Evolutionary conservation across 2,797 vertebrate species (phyloP), one percentile per base, ranked within the genome.

Genomic region (Enteromius trimaculatus): DNA sequence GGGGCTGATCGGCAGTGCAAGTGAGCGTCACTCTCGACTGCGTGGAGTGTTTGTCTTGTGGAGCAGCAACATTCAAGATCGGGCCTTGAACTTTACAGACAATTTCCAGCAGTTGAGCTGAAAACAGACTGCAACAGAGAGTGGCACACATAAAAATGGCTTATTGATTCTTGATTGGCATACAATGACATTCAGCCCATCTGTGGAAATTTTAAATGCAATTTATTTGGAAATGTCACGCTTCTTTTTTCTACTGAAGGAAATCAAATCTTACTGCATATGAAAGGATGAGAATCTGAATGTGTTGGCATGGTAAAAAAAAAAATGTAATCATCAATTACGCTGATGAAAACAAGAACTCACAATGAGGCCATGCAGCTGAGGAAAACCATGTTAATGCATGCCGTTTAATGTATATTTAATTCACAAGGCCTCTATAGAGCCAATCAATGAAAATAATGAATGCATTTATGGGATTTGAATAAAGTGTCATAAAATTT

Each of bases 91-190:
- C 81, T 82, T 82, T 76, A 68, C n/a, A 74, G 58, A 65, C 44
- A 11, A 49, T 51, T 31, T 64, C 70, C 21, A 72, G 47, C 70
- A 39, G 44, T 34, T 64, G 44, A 26, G 60, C 47, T 75, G 44
- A 42, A 75, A 66, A 66, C 39, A 75, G 62, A 64, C 66, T n/a
- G n/a, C 31, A 53, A 66, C n/a, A 62, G 26, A 75, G 44, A 77
- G 70, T 19, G 39, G n/a, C 37, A 55, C 51, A 53, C 55, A 64
- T 83, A 76, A 80, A 81, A 88, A 87, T 84, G 70, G 58, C 62
- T 80, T 84, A 90, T 89, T 86, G 87, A 88, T 88, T 88, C 85
- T 86, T 86, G 81, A 87, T 88, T 82, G 78, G 21, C 71, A 83
- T 53, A 62, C 78, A 79, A 80, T 86, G 87, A 74, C 86, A 86